Conservation (phyloP, 2,113 vertebrate species). For the Xyrauchen texanus region DNA sequence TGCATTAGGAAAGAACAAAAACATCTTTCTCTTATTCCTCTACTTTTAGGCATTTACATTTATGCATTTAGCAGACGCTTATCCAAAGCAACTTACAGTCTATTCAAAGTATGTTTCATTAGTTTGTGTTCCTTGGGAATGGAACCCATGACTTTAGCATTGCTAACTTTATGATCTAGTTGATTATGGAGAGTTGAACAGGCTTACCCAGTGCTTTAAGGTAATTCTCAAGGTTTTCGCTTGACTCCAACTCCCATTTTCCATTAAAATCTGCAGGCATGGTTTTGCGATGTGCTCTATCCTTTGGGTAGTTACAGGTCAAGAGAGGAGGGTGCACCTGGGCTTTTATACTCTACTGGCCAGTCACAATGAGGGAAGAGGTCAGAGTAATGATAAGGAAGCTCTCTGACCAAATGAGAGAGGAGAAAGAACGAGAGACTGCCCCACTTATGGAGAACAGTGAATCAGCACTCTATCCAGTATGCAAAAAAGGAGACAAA, state of each 20-base stretch:
- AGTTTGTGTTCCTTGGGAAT: no score
- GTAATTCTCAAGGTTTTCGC: slow-evolving; percentile 88
- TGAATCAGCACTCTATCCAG: not conserved
- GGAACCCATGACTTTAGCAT: no score
- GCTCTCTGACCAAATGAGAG: slow-evolving; percentile 10
- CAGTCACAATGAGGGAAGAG: slow-evolving; percentile 24
- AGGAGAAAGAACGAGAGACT: no score
- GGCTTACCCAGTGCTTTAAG: slow-evolving; percentile 89
- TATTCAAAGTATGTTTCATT: no score
- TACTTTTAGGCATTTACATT: no score
- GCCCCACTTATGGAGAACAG: no score
- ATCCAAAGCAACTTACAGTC: no score
- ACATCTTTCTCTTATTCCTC: no score
- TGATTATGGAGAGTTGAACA: not conserved
- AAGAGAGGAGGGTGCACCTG: slow-evolving; percentile 39
- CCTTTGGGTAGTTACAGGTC: slow-evolving; percentile 35
- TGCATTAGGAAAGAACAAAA: not conserved
- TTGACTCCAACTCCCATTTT: slow-evolving; percentile 86
- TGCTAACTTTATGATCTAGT: no score
- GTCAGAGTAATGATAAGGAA: slow-evolving; percentile 63
- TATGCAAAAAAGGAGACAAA: not conserved
- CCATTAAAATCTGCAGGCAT: slow-evolving; percentile 88
- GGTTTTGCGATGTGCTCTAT: slow-evolving; percentile 48
- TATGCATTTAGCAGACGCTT: no score
- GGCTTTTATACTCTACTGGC: slow-evolving; percentile 54